Evolutionary conservation across 2,113 vertebrate genomes (phyloP).

Genomic region (Labeo catla): DNA sequence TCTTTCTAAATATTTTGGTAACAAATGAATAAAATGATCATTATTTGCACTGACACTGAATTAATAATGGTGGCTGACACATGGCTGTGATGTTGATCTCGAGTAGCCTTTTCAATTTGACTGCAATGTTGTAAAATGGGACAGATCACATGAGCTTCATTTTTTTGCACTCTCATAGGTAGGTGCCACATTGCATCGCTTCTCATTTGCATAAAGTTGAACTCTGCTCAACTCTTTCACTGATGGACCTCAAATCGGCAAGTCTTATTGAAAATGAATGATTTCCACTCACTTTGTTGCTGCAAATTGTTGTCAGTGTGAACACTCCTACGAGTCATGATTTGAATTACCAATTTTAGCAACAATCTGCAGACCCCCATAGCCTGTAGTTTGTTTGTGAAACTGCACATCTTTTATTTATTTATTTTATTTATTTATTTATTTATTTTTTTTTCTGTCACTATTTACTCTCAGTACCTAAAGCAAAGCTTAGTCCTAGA

Average conservation of each 20-base stretch:
- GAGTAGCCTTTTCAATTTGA: not conserved
- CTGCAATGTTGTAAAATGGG: not conserved
- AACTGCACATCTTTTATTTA: constrained; percentile 9
- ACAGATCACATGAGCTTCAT: not conserved
- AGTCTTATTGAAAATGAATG: not conserved
- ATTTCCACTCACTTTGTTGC: not conserved
- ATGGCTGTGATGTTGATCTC: not conserved
- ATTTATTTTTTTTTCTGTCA: not conserved
- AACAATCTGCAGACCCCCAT: not conserved
- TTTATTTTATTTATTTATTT: not conserved
- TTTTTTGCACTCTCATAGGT: not conserved
- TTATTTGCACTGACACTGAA: not conserved
- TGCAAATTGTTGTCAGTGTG: constrained; percentile 3
- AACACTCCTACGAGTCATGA: not conserved
- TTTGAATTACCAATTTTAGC: not conserved
- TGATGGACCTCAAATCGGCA: not conserved
- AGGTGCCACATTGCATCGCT: not conserved
- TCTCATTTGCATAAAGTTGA: not conserved
- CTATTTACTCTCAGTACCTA: not conserved
- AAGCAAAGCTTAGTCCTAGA: constrained; percentile 16
- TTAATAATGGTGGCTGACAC: not conserved
- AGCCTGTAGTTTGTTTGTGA: not conserved
- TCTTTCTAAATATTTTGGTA: not conserved
- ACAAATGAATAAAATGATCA: not conserved
- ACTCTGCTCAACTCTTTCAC: not conserved